These are phyloP conservation scores for Ornithorhynchus anatinus DNA, from an alignment of 2,113 vertebrate species.

Conservation along the genomic window DNA sequence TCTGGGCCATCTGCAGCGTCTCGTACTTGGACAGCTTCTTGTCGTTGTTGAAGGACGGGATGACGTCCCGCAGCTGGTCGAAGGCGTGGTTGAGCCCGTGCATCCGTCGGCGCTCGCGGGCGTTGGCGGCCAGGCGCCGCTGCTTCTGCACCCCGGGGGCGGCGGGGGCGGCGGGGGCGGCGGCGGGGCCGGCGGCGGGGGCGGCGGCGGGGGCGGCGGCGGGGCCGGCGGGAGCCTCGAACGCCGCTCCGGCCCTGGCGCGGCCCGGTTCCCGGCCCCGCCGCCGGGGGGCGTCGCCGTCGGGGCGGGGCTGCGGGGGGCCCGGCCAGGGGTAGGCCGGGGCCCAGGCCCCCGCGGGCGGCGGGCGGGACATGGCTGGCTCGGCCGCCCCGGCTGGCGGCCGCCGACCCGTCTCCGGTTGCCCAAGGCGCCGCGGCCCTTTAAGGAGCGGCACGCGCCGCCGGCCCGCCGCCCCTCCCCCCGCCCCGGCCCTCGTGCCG, in stretches of 20 bases:
- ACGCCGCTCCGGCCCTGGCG: background rate
- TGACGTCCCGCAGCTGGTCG: constrained; percentile 94
- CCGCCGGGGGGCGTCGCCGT: too few relatives aligned
- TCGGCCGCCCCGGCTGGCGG: constrained; percentile 71
- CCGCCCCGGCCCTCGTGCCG: constrained; percentile 1
- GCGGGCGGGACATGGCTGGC: constrained; percentile 58
- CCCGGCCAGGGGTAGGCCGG: background rate
- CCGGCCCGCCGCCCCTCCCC: constrained; percentile 47
- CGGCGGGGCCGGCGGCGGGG: too few relatives aligned
- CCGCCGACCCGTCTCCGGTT: constrained; percentile 85
- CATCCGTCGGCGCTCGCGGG: constrained; percentile 91
- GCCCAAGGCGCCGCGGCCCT: constrained; percentile 81
- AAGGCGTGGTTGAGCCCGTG: constrained; percentile 96
- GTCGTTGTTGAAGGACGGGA: constrained; percentile 94
- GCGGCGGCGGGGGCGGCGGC: constrained; percentile 69
- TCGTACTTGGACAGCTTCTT: constrained; percentile 98
- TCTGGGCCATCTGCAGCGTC: constrained; percentile 97
- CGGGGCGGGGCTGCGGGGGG: background rate
- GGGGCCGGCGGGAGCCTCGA: background rate
- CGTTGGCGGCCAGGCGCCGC: constrained; percentile 89
- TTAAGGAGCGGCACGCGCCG: constrained; percentile 97
- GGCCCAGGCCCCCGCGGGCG: constrained; percentile 52
- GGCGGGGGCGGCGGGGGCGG: constrained; percentile 74
- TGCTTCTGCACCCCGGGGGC: constrained; percentile 84
- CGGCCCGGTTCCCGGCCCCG: background rate